Evolutionary conservation across 2,797 vertebrate species (phyloP).

Genomic region (Pelobates cultripes): DNA sequence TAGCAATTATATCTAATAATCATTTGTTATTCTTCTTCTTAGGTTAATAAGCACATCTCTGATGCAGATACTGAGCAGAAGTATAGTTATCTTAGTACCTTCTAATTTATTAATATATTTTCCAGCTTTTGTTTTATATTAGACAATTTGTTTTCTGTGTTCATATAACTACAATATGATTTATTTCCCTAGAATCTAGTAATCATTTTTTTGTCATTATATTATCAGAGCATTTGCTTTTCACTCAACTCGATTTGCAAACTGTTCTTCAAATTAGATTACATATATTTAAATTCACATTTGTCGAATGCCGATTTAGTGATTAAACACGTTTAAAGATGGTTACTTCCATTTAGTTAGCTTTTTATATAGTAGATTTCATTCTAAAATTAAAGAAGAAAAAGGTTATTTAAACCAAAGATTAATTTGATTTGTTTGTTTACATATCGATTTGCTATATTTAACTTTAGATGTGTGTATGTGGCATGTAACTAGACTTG

Average conservation of each 20-base stretch:
- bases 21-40: not conserved
- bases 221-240: not conserved
- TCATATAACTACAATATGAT: not conserved
- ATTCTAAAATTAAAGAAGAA: too few relatives aligned
- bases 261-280: not conserved
- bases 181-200: not conserved
- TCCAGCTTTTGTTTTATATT: not conserved
- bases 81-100: not conserved
- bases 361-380: too few relatives aligned
- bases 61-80: not conserved
- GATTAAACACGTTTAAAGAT: too few relatives aligned
- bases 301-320: too few relatives aligned
- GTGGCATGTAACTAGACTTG: too few relatives aligned
- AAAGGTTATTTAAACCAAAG: too few relatives aligned
- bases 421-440: too few relatives aligned
- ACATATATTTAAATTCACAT: too few relatives aligned
- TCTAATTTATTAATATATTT: not conserved
- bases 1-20: constrained; percentile 2
- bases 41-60: not conserved
- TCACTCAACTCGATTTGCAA: not conserved
- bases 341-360: too few relatives aligned
- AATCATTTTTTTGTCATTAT: not conserved
- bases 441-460: too few relatives aligned
- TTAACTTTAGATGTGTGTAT: too few relatives aligned
- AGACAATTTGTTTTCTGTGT: not conserved